phyloP scores from a whole-genome alignment of 2,888 invertebrate species.

The Linyphia triangularis region DNA sequence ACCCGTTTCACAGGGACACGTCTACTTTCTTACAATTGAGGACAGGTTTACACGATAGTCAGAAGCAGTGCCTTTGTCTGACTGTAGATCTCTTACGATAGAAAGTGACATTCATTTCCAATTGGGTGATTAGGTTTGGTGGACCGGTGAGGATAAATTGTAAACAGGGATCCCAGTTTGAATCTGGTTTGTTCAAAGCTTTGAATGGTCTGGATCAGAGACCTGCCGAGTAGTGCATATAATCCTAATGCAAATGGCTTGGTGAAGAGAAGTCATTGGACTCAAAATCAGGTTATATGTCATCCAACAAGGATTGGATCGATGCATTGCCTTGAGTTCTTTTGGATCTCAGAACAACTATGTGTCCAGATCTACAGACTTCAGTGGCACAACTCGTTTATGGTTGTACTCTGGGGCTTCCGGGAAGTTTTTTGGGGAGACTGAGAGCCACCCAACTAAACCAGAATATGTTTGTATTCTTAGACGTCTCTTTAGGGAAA shows the following conservation, averaged over 20 bases:
- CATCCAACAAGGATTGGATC: not conserved
- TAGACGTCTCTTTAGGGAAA: too few species aligned
- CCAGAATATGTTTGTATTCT: too few species aligned
- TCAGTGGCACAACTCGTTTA: slow-evolving; percentile 1
- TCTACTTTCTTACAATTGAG: slow-evolving; percentile 6
- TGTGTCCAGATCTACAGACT: not conserved
- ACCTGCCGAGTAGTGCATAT: not conserved
- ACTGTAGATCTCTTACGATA: not conserved
- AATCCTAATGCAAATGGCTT: slow-evolving; percentile 12
- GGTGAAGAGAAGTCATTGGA: not conserved
- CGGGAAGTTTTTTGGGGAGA: not conserved
- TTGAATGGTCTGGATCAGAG: not conserved
- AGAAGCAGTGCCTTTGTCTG: slow-evolving; percentile 4
- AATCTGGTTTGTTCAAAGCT: not conserved
- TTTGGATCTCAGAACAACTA: not conserved
- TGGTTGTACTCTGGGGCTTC: not conserved
- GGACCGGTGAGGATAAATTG: not conserved
- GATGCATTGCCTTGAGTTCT: not conserved
- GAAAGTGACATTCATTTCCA: not conserved
- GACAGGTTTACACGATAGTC: slow-evolving; percentile 35
- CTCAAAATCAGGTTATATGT: not conserved
- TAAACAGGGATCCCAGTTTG: not conserved
- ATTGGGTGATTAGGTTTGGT: slow-evolving; percentile 20
- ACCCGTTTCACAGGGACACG: not conserved
- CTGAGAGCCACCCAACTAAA: not conserved